A percentile compares a stretch with the other conserved stretches of the same genome.
Evolutionary conservation across 2,888 invertebrate genomes (phyloP).

Genomic region (Drosophila mayaguana): DNA sequence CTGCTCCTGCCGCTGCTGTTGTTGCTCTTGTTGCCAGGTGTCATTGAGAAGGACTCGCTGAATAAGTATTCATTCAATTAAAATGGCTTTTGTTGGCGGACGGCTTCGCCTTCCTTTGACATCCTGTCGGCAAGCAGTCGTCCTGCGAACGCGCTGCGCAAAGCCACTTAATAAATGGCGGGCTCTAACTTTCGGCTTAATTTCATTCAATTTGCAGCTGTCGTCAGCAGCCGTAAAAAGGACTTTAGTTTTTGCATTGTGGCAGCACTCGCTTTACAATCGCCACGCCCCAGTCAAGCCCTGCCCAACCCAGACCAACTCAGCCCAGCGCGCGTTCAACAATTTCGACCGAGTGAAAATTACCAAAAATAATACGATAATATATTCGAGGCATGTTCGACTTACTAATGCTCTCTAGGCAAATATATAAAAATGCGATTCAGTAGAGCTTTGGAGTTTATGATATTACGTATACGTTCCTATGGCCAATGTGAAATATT

Average conservation of each 20-base stretch:
- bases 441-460: too few species aligned
- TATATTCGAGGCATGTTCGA: not conserved
- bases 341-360: slow-evolving; percentile 38
- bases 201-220: slow-evolving; percentile 77
- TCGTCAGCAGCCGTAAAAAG: slow-evolving; percentile 77
- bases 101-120: slow-evolving; percentile 17
- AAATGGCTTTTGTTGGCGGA: slow-evolving; percentile 53
- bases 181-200: slow-evolving; percentile 65
- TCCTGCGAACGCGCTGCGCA: slow-evolving; percentile 19
- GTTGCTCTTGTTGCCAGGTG: slow-evolving; percentile 45
- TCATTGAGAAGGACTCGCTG: slow-evolving; percentile 39
- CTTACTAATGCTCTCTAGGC: not conserved
- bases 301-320: not conserved
- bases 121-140: slow-evolving; percentile 24
- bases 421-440: not conserved
- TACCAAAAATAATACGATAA: slow-evolving; percentile 24
- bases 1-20: too few species aligned
- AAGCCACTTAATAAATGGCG: slow-evolving; percentile 73
- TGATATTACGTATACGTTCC: too few species aligned
- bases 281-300: not conserved
- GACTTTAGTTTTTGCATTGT: slow-evolving; percentile 72
- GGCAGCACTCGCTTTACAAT: slow-evolving; percentile 17
- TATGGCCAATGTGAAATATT: too few species aligned
- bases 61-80: slow-evolving; percentile 63
- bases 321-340: slow-evolving; percentile 18